Percentiles rank a stretch among this genome's conserved stretches.
These are phyloP conservation scores for Indicator maculatus DNA, from an alignment of 2,113 vertebrate species.

Conservation along the genomic window DNA sequence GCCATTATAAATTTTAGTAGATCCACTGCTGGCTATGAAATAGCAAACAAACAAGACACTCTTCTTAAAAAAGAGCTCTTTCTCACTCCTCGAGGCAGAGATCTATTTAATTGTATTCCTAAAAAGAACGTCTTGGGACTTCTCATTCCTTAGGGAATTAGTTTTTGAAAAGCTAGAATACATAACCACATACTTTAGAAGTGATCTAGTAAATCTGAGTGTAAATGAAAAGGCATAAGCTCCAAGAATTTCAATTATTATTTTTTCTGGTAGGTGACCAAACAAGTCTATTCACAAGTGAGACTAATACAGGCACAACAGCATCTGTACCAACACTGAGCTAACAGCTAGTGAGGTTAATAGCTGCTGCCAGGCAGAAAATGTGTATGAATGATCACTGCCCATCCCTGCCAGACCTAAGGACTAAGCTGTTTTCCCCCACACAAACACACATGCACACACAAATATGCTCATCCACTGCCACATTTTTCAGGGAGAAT, in stretches of 20 bases:
- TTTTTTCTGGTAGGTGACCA: background rate
- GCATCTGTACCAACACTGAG: background rate
- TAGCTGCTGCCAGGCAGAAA: background rate
- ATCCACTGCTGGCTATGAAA: background rate
- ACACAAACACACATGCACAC: accelerated
- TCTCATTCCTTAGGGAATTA: background rate
- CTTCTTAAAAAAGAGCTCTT: background rate
- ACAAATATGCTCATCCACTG: background rate
- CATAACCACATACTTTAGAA: background rate
- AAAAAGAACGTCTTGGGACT: background rate
- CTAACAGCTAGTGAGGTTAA: background rate
- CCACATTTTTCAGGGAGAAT: background rate
- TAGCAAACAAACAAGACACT: background rate
- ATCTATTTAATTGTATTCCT: background rate
- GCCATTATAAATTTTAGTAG: background rate
- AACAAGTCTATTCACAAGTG: background rate
- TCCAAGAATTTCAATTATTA: background rate
- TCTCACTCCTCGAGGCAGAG: background rate
- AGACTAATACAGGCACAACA: background rate
- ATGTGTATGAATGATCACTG: background rate
- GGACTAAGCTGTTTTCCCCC: background rate
- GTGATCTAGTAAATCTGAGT: background rate
- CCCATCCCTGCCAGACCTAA: background rate
- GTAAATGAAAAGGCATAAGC: background rate
- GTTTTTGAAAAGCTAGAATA: background rate